These are phyloP conservation scores for Amorpha juglandis DNA, from an alignment of 2,888 invertebrate genomes.

Conservation along the genomic window DNA sequence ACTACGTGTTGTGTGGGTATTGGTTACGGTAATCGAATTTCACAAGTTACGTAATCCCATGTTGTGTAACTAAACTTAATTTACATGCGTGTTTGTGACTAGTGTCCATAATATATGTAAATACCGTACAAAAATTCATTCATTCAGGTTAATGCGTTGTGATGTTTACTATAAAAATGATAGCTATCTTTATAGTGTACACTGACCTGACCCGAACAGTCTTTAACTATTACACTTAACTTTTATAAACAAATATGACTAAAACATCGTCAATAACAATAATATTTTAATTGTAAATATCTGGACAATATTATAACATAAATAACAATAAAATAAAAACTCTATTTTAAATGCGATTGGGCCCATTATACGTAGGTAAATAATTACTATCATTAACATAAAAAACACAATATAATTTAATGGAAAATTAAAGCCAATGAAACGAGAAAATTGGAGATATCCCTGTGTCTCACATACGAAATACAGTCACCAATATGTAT, in stretches of 20 bases:
- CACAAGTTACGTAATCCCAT: slow-evolving; percentile 26
- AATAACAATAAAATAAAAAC: background rate
- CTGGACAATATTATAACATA: background rate
- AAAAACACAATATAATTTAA: no score
- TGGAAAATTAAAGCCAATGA: no score
- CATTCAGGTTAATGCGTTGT: slow-evolving; percentile 3
- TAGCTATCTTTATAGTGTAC: slow-evolving; percentile 8
- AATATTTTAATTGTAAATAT: background rate
- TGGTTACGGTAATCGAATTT: slow-evolving; percentile 28
- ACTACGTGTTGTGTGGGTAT: background rate
- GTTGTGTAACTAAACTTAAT: slow-evolving; percentile 27
- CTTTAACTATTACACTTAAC: background rate
- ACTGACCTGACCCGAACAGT: background rate
- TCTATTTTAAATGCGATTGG: no score
- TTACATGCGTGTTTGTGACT: slow-evolving; percentile 21
- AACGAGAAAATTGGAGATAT: no score
- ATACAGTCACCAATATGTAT: no score
- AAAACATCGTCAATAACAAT: background rate
- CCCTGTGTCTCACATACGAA: no score
- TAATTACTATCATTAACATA: no score
- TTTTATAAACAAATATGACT: background rate
- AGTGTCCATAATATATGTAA: slow-evolving; percentile 27
- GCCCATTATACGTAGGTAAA: no score
- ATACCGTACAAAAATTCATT: slow-evolving; percentile 23
- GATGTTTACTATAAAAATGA: slow-evolving; percentile 17